Evolutionary conservation across 2,888 invertebrate species (phyloP), one percentile per base, ranked within the genome.

Genomic region (Hipparchia semele): DNA sequence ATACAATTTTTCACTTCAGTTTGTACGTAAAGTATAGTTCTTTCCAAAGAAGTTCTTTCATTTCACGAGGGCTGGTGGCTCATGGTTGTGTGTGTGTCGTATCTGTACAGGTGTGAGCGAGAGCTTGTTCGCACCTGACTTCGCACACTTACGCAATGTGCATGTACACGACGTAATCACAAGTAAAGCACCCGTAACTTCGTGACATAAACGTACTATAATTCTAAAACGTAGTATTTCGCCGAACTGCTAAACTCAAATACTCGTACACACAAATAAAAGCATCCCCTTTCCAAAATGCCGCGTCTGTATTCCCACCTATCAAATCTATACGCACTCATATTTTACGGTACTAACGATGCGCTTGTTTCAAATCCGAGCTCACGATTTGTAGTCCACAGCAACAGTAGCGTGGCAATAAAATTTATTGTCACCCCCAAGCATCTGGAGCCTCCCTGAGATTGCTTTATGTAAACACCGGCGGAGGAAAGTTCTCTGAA

Each of bases 381-480:
- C 88, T 89, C 86, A 89, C 84, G 89, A 88, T 87, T 86, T 88
- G 90, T 90, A 89, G 90, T 88, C 46, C 46, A 88, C 79, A 80
- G 86, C 86, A 87, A 88, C 79, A 80, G 86, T 87, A 87, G 90
- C 91, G 90, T 89, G 87, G 87, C 90, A 90, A 92, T 92, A 92
- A 92, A 94, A 92, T 94, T 92, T 94, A 93, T 92, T 91, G 92
- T 92, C 93, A 90, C 91, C 88, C 83, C 82, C 86, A 88, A 23
- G 90, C 93, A 94, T 93, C 93, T 94, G 92, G 90, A 91, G 87
- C 90, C 88, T 85, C 87, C 90, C 88, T 85, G 51, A 72, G 60
- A 70, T 68, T 73, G 77, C 64, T 60, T 71, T 64, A 71, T 69
- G 73, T 73, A 74, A 73, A 75, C 80, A 76, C 65, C 23, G 70